Percentiles rank a stretch among this genome's conserved stretches.
Evolutionary conservation across 2,113 vertebrate genomes (phyloP).

Genomic region (Anguilla rostrata): DNA sequence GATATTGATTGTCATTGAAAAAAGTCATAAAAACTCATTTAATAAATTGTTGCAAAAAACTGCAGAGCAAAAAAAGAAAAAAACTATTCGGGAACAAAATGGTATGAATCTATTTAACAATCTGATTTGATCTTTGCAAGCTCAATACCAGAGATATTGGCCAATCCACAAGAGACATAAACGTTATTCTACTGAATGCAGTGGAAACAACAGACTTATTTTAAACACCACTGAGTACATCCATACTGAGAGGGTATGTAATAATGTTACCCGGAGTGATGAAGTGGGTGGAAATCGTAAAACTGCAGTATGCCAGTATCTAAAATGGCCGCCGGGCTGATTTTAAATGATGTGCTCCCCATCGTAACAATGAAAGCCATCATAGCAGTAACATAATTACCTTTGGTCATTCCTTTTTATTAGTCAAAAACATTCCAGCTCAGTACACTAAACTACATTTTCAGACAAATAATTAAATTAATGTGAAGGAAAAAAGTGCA

Average conservation of each 20-base stretch:
- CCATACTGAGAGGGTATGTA: not conserved
- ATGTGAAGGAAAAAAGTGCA: conserved; percentile 27
- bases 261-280: not conserved
- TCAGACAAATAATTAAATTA: conserved; percentile 21
- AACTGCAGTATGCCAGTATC: not conserved
- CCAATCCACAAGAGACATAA: conserved; percentile 14
- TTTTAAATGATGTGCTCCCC: not conserved
- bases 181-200: too few species aligned
- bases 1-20: conserved; percentile 75
- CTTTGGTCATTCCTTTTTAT: conserved; percentile 32
- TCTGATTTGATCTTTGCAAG: not conserved
- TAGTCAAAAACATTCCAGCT: conserved; percentile 21
- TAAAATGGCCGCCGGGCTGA: conserved; percentile 29
- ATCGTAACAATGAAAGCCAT: not conserved
- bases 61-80: not conserved
- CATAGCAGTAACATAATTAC: conserved; percentile 19
- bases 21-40: conserved; percentile 23
- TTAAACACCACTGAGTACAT: not conserved
- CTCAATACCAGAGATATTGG: conserved; percentile 14
- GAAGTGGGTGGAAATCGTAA: not conserved
- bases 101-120: not conserved
- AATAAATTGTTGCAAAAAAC: conserved; percentile 48
- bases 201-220: not conserved
- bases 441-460: conserved; percentile 19
- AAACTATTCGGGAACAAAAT: not conserved